A percentile compares a stretch with the other conserved stretches of the same genome.
These are phyloP conservation scores for Malaclemys terrapin DNA, from an alignment of 2,113 vertebrate genomes.

Conservation along the genomic window DNA sequence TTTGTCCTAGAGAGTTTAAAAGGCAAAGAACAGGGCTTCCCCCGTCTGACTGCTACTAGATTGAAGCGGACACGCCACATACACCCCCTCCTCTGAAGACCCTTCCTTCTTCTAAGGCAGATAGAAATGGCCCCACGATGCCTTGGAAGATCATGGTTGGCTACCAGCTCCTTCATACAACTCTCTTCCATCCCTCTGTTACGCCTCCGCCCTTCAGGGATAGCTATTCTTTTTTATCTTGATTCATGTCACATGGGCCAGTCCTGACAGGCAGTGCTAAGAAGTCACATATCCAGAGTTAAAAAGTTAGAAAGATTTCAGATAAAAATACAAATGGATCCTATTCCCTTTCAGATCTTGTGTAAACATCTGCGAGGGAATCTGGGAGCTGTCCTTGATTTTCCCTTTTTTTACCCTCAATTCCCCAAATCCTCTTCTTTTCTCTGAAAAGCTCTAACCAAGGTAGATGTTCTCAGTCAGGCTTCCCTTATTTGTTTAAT, in stretches of 20 bases:
- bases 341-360: neutral
- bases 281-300: neutral
- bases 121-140: neutral
- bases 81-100: constrained; percentile 12
- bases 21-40: constrained; percentile 4
- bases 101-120: neutral
- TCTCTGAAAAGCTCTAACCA: neutral
- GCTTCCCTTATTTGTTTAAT: neutral
- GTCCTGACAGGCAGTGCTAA: neutral
- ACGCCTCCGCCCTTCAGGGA: neutral
- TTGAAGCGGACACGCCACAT: neutral
- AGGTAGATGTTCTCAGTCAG: neutral
- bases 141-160: neutral
- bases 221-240: neutral
- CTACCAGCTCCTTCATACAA: neutral
- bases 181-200: neutral
- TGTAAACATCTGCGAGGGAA: neutral
- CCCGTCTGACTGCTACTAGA: neutral
- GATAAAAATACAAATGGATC: neutral
- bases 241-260: neutral
- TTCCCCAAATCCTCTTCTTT: neutral
- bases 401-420: neutral
- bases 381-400: neutral
- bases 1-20: constrained; percentile 32
- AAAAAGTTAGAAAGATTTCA: neutral